Base-by-base conservation (phyloP, 2,888 invertebrate genomes). In the Drosophila niveifrons region DNA sequence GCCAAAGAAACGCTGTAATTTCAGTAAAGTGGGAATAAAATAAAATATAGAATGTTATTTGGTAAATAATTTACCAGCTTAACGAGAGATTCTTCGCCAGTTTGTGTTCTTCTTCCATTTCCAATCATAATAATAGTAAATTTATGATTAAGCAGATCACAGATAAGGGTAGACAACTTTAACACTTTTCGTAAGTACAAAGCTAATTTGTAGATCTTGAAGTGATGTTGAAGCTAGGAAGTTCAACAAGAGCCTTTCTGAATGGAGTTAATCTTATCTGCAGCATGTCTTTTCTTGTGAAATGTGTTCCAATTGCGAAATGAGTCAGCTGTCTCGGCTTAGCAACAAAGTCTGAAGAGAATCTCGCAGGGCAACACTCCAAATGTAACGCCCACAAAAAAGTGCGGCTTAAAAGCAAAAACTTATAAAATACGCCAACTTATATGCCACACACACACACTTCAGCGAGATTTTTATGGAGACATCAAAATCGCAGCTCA, bases 301-400 rank as follows among this genome's bases (percentile, higher is more conserved):
- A 36, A 47, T 29, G 31, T 44, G 39, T 3, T 29, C n/a, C n/a
- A 53, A 11, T 58, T 41, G 13, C n/a, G 39, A 13, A 13, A 36
- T 74, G 67, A 72, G 55, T 75, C 72, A 63, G 53, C 51, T 46
- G 46, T 39, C 9, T 17, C 29, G 18, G 17, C 67, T 15, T 68
- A 52, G 68, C 58, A 73, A 72, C 72, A 41, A 48, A n/a, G 18
- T 39, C 28, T 8, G 43, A 48, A 23, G 34, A 10, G 36, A 36
- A 11, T 36, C 36, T 36, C 4, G 36, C 36, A 36, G 36, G 36
- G 31, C 28, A 58, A 62, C 56, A 66, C 64, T 58, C 81, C 81
- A 81, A 83, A 83, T 86, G 66, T 75, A 50, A 86, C 87, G 81
- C 82, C 82, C 66, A 82, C 86, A 48, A 65, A 15, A 31, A 55